Base-by-base conservation (phyloP, 2,888 invertebrate genomes). In the Ochropleura plecta region DNA sequence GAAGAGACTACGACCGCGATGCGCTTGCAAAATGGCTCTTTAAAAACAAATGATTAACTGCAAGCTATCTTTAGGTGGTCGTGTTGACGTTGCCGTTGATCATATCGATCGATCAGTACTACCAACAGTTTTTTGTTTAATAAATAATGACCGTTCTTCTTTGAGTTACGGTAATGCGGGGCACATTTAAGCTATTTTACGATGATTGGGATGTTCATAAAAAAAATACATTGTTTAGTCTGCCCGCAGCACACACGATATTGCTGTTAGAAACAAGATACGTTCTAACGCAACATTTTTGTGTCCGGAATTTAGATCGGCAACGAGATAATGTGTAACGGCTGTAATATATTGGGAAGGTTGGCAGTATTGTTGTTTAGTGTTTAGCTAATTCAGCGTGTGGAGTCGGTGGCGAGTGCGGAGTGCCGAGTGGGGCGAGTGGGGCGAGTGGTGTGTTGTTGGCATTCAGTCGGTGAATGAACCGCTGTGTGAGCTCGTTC, bases 131-230 rank as follows among this genome's bases (percentile, higher is more conserved):
- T 59, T 92, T 90, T 91, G 88, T 89, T 85, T 82, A 79, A 85
- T 85, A 86, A 90, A 91, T 91, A 90, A 91, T 88, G 90, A 92
- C 89, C 89, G 82, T 71, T 79, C 70, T 82, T 79, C 82, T 88
- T 89, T 88, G 88, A 89, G 91, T 90, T 89, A 86, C 86, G 81
- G 75, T 88, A 87, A 89, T 88, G 84, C 78, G 82, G 85, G 88
- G 76, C 78, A 73, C 83, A 78, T 83, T 86, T 83, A 79, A 87
- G 73, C 82, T 74, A 82, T 85, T 85, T 81, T 73, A 85, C 81
- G 82, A 85, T 84, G 78, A 89, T 85, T 86, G 77, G 76, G 77
- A 73, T 79, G 79, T 79, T 84, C 79, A 84, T 85, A 87, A 88
- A 87, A 65, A 71, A 71, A 86, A 79, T 30, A 51, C 77, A 70